Percentiles rank a stretch among this genome's conserved stretches.
Evolutionary conservation across 2,888 invertebrate genomes (phyloP).

Genomic region (Dysmachus trigonus): DNA sequence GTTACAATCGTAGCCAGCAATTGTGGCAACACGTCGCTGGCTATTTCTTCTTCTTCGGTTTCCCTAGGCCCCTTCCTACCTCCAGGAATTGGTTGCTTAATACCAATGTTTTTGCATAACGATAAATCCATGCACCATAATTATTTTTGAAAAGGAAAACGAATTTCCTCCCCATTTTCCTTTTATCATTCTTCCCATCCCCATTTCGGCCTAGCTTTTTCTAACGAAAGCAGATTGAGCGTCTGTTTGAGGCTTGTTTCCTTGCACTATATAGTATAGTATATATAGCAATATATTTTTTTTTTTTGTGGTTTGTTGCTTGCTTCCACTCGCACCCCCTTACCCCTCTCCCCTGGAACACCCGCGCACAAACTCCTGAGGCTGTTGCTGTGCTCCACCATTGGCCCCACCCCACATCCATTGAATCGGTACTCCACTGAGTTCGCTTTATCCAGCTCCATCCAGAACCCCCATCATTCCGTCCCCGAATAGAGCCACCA

Average conservation of each 20-base stretch:
- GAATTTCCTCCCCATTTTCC: slow-evolving; percentile 21
- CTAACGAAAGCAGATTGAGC: slow-evolving; percentile 4
- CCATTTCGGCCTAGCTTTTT: neutral
- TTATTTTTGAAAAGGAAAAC: slow-evolving; percentile 41
- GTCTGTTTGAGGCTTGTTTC: slow-evolving; percentile 33
- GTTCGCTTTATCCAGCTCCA: too few species aligned
- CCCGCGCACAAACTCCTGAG: neutral
- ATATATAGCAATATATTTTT: neutral
- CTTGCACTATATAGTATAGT: too few species aligned
- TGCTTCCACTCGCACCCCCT: too few species aligned
- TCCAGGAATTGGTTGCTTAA: neutral
- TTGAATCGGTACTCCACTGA: neutral
- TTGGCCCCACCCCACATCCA: neutral
- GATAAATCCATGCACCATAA: slow-evolving; percentile 28
- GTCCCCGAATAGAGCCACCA: too few species aligned
- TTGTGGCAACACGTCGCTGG: slow-evolving; percentile 18
- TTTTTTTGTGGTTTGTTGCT: slow-evolving; percentile 7
- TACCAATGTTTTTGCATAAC: slow-evolving; percentile 41
- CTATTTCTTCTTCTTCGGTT: neutral
- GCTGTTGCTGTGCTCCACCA: neutral
- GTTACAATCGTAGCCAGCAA: slow-evolving; percentile 28
- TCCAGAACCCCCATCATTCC: neutral
- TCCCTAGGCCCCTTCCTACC: neutral
- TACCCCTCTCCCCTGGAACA: neutral
- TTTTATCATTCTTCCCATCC: neutral